Evolutionary conservation across 2,113 vertebrate genomes (phyloP).

Genomic region (Synodontis membranacea): DNA sequence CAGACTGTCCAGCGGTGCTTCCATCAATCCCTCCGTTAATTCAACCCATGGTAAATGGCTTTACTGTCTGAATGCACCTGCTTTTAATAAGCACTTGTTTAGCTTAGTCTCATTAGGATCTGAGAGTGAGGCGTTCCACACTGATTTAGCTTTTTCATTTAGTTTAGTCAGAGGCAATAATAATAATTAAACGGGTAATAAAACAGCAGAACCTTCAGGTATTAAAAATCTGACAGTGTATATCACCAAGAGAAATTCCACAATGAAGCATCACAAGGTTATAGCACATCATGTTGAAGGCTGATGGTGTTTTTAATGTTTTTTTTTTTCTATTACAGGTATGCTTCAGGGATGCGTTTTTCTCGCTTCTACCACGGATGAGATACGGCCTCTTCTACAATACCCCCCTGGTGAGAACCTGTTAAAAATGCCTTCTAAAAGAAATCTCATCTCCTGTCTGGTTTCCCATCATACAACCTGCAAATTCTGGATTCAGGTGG

Average conservation of each 20-base stretch:
- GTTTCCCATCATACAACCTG: background rate
- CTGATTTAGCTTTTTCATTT: background rate
- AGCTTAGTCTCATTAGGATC: background rate
- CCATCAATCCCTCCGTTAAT: background rate
- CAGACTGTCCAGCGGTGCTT: background rate
- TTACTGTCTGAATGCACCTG: background rate
- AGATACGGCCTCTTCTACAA: constrained; percentile 96
- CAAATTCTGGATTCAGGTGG: background rate
- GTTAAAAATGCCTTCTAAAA: background rate
- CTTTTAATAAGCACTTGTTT: background rate
- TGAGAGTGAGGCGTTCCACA: background rate
- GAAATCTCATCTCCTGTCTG: constrained; percentile 14
- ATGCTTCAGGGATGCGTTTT: constrained; percentile 90
- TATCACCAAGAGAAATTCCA: background rate
- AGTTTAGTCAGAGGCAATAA: background rate
- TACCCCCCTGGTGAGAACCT: constrained; percentile 86
- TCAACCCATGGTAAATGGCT: background rate
- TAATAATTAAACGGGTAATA: background rate
- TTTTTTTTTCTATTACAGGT: constrained; percentile 74
- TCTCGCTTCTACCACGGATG: constrained; percentile 94
- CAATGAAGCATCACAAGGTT: background rate
- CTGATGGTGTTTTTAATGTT: background rate
- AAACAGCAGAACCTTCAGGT: background rate
- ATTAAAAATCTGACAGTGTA: background rate
- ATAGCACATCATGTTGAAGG: background rate